These are phyloP conservation scores for Clitarchus hookeri DNA, from an alignment of 2,888 invertebrate genomes.

Conservation along the genomic window DNA sequence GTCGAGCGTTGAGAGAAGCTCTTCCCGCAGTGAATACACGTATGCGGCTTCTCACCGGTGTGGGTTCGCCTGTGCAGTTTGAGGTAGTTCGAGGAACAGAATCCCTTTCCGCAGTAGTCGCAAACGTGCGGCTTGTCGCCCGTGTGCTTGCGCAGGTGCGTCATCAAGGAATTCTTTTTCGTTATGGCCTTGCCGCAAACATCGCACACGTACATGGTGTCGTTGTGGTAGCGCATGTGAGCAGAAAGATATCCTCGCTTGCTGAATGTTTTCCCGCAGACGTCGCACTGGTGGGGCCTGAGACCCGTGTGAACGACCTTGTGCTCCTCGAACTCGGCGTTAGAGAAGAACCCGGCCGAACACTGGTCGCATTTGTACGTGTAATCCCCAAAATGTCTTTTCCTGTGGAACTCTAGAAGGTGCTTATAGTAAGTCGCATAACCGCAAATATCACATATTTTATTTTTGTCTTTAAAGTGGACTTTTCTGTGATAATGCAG, in stretches of 20 bases:
- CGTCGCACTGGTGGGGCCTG: conserved; percentile 29
- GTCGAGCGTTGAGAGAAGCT: conserved; percentile 22
- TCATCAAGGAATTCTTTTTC: conserved; percentile 36
- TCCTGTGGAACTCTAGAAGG: conserved; percentile 11
- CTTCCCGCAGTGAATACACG: neutral
- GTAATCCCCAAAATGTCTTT: conserved; percentile 23
- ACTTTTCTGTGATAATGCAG: conserved; percentile 17
- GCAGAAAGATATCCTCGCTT: conserved; percentile 19
- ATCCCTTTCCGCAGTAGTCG: conserved; percentile 50
- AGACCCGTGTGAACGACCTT: conserved; percentile 35
- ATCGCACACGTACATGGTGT: conserved; percentile 34
- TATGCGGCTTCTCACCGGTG: conserved; percentile 15
- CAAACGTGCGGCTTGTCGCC: conserved; percentile 46
- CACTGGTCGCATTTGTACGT: conserved; percentile 30
- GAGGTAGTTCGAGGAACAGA: conserved; percentile 35
- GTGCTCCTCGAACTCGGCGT: conserved; percentile 36
- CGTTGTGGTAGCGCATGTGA: conserved; percentile 23
- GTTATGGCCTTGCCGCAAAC: conserved; percentile 35
- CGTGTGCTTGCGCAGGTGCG: conserved; percentile 42
- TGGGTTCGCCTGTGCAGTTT: conserved; percentile 6
- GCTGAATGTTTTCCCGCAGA: conserved; percentile 20
- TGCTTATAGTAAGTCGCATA: conserved; percentile 20
- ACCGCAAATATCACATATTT: conserved; percentile 18
- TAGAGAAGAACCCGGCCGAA: conserved; percentile 36
- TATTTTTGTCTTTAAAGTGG: conserved; percentile 12